Percentiles rank a stretch among this genome's conserved stretches.
phyloP scores from a whole-genome alignment of 2,113 vertebrate genomes.

The Solea solea region DNA sequence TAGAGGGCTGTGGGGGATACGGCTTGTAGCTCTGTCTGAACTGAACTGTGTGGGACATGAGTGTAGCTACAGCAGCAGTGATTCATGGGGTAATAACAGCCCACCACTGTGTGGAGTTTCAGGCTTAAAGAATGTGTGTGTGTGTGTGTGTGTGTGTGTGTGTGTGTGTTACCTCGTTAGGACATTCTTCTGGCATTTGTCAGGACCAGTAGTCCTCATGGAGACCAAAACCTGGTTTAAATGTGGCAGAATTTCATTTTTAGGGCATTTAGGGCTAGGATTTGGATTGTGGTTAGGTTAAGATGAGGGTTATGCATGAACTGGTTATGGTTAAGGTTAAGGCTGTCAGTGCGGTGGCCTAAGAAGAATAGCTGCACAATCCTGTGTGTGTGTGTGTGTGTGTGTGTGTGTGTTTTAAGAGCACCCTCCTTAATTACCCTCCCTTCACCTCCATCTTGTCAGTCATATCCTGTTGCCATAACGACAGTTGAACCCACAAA shows the following conservation, averaged over 20 bases:
- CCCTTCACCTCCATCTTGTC: slow-evolving; percentile 42
- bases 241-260: no score
- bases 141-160: neutral
- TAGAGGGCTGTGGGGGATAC: slow-evolving; percentile 34
- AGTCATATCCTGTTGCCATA: slow-evolving; percentile 67
- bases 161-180: no score
- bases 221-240: no score
- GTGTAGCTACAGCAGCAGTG: slow-evolving; percentile 44
- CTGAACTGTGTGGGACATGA: slow-evolving; percentile 60
- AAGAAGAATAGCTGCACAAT: neutral
- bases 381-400: neutral
- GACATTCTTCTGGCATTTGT: no score
- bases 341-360: no score
- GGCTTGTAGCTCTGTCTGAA: slow-evolving; percentile 49
- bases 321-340: no score
- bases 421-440: slow-evolving; percentile 31
- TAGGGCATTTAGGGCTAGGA: no score
- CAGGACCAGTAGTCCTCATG: no score
- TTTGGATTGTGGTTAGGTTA: no score
- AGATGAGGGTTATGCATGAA: no score
- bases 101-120: slow-evolving; percentile 50
- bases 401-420: slow-evolving; percentile 4
- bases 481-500: slow-evolving; percentile 48
- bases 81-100: slow-evolving; percentile 56
- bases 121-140: slow-evolving; percentile 18